Base-by-base conservation (phyloP, 1,140 invertebrate genomes). In the Heterodera schachtii region DNA sequence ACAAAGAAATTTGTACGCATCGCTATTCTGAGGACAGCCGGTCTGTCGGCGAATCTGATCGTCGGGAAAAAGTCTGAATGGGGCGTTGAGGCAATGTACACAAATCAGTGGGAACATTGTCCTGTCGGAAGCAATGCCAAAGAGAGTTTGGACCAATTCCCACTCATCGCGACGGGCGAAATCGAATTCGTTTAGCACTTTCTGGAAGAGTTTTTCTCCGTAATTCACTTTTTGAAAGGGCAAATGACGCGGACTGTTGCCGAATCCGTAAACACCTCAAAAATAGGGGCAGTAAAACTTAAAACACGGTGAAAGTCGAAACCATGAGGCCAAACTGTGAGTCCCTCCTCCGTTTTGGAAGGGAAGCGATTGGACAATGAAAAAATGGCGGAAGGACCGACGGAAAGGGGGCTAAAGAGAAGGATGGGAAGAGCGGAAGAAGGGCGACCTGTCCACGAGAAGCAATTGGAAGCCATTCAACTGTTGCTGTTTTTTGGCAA, bases 381-480 rank as follows among this genome's bases (percentile, higher is more conserved):
- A 69, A 70, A 43, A 73, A 71, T 43, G 3, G 73, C 46, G 74
- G 44, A 80, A 49, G 31, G 80, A 19, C 64, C 47, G 21, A 31
- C 31, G 9, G 52, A 13, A 16, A 46, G 81, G n/a, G 43, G 41
- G 47, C 75, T 80, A 52, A 64, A 64, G 7, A n/a, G 75, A 80
- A 16, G 43, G 19, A 79, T n/a, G 47, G 31, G 41, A 19, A 3
- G 2, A 52, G 21, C 21, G 64, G 21, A 60, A 21, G 60, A 43
- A 73, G 73, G 44, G 11, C 13, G 60, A 86, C 85, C 64, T 82
- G 78, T 86, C 78, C n/a, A 86, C 41, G 64, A 52, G 79, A 21
- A 86, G 43, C 67, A 86, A 80, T 60, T 86, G 85, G 71, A 86
- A 86, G 44, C 85, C 85, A 79, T 86, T 86, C 47, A 76, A 86